Evolutionary conservation across 2,113 vertebrate species (phyloP).

Genomic region (Lepisosteus oculatus): DNA sequence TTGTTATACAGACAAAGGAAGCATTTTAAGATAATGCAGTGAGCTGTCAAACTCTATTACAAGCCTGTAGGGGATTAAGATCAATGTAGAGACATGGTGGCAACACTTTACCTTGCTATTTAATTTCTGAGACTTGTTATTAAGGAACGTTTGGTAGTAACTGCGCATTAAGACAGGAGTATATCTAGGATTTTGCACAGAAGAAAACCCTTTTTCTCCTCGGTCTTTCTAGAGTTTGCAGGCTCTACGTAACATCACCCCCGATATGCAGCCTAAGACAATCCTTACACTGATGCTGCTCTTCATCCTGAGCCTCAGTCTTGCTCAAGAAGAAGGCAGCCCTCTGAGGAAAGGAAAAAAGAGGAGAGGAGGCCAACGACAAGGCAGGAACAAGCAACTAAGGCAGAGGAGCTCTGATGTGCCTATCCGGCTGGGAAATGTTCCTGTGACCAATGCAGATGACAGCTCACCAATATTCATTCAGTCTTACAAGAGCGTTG

Average conservation of each 20-base stretch:
- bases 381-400: slow-evolving; percentile 1
- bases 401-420: slow-evolving; percentile 6
- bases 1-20: background rate
- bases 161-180: slow-evolving; percentile 51
- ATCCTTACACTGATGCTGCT: slow-evolving; percentile 57
- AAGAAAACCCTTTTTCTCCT: slow-evolving; percentile 4
- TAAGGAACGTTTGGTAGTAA: slow-evolving; percentile 41
- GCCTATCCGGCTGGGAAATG: background rate
- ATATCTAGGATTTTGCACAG: slow-evolving; percentile 19
- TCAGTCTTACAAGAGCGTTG: slow-evolving; percentile 62
- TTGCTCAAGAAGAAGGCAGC: slow-evolving; percentile 41
- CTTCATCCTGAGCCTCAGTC: slow-evolving; percentile 40
- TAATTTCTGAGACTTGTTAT: slow-evolving; percentile 37
- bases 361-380: slow-evolving; percentile 39
- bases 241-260: slow-evolving; percentile 30
- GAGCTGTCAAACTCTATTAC: background rate
- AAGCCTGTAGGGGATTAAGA: slow-evolving; percentile 6
- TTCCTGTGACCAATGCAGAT: slow-evolving; percentile 47
- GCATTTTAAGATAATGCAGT: background rate
- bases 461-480: slow-evolving; percentile 52
- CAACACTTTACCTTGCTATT: slow-evolving; percentile 33
- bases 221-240: background rate
- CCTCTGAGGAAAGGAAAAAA: slow-evolving; percentile 37
- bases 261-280: slow-evolving; percentile 65
- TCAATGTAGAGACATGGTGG: slow-evolving; percentile 13